These are phyloP conservation scores for Equus przewalskii DNA, from an alignment of 2,113 vertebrate species.

Conservation along the genomic window DNA sequence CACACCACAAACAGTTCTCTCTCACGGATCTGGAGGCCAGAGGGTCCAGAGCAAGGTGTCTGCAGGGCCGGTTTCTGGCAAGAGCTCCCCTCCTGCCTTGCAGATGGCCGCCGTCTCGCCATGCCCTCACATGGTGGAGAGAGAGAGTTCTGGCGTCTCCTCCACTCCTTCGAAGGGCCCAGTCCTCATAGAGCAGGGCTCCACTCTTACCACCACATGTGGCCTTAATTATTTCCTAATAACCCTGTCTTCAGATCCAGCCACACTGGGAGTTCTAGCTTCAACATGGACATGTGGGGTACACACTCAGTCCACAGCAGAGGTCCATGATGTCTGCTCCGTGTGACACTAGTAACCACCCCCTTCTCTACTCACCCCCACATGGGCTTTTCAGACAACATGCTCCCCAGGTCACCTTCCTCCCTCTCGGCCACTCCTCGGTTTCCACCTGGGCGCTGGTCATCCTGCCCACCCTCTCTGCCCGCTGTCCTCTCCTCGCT, in stretches of 20 bases:
- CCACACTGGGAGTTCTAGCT: neutral
- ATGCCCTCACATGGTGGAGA: accelerated
- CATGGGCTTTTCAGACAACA: neutral
- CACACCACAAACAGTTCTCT: neutral
- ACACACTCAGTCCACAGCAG: neutral
- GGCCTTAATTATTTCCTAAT: neutral
- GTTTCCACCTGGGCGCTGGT: neutral
- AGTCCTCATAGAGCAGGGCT: neutral
- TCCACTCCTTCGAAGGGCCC: neutral
- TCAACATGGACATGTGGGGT: no score
- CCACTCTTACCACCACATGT: neutral
- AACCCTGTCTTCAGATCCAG: neutral
- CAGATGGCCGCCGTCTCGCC: neutral
- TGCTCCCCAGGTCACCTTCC: neutral
- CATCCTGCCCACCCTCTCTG: neutral
- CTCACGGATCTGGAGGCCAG: neutral
- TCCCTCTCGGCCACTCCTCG: neutral
- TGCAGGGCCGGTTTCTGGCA: neutral
- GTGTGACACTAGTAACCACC: no score
- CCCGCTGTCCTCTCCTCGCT: neutral
- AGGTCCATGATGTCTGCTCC: neutral
- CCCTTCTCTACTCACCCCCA: no score
- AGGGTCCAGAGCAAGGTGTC: neutral
- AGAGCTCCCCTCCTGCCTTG: neutral
- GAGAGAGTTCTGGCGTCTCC: neutral